Evolutionary conservation across 2,888 invertebrate genomes (phyloP).

Genomic region (Aphodius sticticus): DNA sequence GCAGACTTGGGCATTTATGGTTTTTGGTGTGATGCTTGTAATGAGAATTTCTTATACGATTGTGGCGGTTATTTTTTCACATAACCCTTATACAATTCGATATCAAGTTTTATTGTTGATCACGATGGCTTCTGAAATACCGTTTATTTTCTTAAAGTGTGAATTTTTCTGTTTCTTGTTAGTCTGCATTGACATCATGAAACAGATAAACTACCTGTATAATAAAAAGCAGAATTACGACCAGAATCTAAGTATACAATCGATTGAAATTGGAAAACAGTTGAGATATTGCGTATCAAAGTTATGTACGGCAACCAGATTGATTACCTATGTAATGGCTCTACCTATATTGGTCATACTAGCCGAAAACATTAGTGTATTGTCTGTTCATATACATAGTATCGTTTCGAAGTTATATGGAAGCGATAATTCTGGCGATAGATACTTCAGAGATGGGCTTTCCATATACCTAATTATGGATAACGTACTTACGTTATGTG

Average conservation of each 20-base stretch:
- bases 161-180: neutral
- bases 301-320: neutral
- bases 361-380: neutral
- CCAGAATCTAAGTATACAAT: neutral
- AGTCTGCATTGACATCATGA: neutral
- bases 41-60: neutral
- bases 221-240: neutral
- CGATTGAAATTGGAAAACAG: neutral
- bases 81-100: neutral
- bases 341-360: neutral
- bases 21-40: neutral
- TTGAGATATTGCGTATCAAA: neutral
- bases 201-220: neutral
- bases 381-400: constrained; percentile 29
- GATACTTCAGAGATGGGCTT: constrained; percentile 25
- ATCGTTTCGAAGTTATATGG: constrained; percentile 29
- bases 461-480: constrained; percentile 19
- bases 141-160: neutral
- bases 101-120: neutral
- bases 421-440: constrained; percentile 25
- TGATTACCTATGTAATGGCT: neutral
- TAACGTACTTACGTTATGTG: neutral
- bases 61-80: neutral
- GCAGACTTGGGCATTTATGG: neutral
- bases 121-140: neutral